Conservation (phyloP, 1,140 invertebrate genomes). For the fruit fly (Drosophila melanogaster) region Release_6_plus_ISO1_MT NC_004354.4:8381501-8382000, state of each 20-base stretch:
- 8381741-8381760: too few relatives aligned
- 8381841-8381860: neutral
- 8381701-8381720: too few relatives aligned
- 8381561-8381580: conserved; percentile 61
- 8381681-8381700: neutral
- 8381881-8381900: conserved; percentile 45
- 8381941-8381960: conserved; percentile 74
- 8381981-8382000: conserved; percentile 83
- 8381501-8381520: conserved; percentile 19
- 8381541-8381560: conserved; percentile 45
- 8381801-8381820: neutral
- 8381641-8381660: conserved; percentile 32
- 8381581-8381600: conserved; percentile 35
- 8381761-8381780: too few relatives aligned
- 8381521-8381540: conserved; percentile 64
- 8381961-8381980: conserved; percentile 82
- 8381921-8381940: conserved; percentile 77
- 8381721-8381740: too few relatives aligned
- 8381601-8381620: conserved; percentile 30
- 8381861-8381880: conserved; percentile 10
- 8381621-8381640: neutral
- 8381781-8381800: neutral
- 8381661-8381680: neutral
- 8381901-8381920: conserved; percentile 75
- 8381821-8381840: neutral